These are phyloP conservation scores for Mylabris sibirica DNA, from an alignment of 2,888 invertebrate genomes.

Conservation along the genomic window DNA sequence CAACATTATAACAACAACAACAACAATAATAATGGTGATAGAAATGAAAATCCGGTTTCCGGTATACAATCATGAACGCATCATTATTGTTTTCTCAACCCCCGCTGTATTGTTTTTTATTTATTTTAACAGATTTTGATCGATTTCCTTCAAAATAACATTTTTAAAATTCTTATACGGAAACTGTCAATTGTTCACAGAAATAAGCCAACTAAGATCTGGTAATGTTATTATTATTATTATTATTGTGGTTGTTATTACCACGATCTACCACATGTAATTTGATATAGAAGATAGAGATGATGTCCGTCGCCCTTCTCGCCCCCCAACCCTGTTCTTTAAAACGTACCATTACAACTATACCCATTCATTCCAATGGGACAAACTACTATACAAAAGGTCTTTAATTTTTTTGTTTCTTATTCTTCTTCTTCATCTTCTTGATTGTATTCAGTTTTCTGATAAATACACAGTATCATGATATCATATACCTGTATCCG, in stretches of 20 bases:
- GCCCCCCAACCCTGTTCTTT: not conserved
- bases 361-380: not conserved
- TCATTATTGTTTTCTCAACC: no score
- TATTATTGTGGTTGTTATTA: not conserved
- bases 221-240: not conserved
- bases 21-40: not conserved
- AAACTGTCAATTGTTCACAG: not conserved
- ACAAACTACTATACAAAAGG: not conserved
- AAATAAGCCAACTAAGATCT: not conserved
- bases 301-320: not conserved
- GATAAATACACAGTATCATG: conserved; percentile 4
- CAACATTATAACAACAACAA: not conserved
- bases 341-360: not conserved
- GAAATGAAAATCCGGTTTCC: conserved; percentile 1
- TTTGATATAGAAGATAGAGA: not conserved
- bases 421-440: not conserved
- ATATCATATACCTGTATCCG: conserved; percentile 7
- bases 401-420: conserved; percentile 9
- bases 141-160: not conserved
- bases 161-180: not conserved
- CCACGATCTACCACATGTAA: not conserved
- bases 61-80: not conserved
- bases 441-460: not conserved
- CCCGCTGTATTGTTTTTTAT: not conserved
- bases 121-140: not conserved